Conservation (phyloP, 1,140 invertebrate species). For the Drosophila pseudoananassae region DNA sequence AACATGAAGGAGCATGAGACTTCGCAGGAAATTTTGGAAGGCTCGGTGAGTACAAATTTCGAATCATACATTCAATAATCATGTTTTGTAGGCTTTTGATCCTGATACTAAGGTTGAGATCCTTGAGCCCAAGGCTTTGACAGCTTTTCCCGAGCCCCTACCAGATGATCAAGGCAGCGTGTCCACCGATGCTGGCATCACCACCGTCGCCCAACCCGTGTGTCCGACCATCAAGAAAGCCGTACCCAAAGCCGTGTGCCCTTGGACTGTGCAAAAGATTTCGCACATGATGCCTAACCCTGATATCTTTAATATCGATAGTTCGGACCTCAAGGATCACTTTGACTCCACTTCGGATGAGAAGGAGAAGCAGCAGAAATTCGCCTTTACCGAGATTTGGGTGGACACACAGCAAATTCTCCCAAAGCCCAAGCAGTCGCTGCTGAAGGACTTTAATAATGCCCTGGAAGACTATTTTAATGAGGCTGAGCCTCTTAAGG, state of each 20-base stretch:
- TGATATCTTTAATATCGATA: conserved; percentile 29
- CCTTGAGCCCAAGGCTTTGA: too few relatives aligned
- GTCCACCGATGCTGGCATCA: background rate
- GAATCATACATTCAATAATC: background rate
- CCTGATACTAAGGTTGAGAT: too few relatives aligned
- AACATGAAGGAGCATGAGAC: conserved; percentile 11
- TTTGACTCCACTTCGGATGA: background rate
- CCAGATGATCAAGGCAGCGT: too few relatives aligned
- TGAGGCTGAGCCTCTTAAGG: background rate
- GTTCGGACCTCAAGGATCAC: background rate
- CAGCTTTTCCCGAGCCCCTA: too few relatives aligned
- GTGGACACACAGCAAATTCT: conserved; percentile 33
- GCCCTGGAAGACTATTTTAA: conserved; percentile 49
- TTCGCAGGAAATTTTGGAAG: background rate
- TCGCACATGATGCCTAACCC: background rate
- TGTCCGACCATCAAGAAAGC: background rate
- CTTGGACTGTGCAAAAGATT: conserved; percentile 3
- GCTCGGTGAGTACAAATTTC: background rate
- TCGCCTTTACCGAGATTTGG: conserved; percentile 56
- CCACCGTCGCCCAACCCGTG: too few relatives aligned
- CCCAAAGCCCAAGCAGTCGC: conserved; percentile 1
- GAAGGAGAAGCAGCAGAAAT: conserved; percentile 22
- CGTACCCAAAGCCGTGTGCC: background rate
- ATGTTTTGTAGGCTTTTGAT: too few relatives aligned
- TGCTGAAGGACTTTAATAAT: conserved; percentile 5